These are phyloP conservation scores for Keiferia lycopersicella DNA, from an alignment of 2,888 invertebrate species.

Conservation along the genomic window DNA sequence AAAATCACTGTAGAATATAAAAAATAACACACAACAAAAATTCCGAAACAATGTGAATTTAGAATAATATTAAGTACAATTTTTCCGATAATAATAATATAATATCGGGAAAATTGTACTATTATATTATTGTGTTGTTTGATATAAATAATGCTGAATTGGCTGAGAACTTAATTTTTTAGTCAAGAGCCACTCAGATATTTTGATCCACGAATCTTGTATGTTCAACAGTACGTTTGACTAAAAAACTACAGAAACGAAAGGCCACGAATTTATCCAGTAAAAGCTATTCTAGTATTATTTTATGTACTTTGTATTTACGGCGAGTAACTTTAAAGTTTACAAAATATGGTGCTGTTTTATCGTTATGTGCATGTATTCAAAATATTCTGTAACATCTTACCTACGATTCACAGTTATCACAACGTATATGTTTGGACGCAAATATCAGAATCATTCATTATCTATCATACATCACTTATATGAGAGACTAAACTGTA, in stretches of 20 bases:
- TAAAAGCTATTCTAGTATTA: constrained; percentile 33
- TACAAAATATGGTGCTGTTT: constrained; percentile 42
- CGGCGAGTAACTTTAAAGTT: constrained; percentile 34
- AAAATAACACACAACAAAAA: constrained; percentile 68
- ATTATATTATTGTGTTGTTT: too few relatives aligned
- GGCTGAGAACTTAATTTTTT: neutral
- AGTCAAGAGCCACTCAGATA: too few relatives aligned
- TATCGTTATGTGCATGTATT: constrained; percentile 37
- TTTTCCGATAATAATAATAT: constrained; percentile 49
- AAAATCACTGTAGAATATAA: constrained; percentile 72
- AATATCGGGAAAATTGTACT: too few relatives aligned
- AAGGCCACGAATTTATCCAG: constrained; percentile 52
- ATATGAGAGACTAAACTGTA: neutral
- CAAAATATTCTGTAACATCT: constrained; percentile 34
- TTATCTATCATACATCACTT: neutral
- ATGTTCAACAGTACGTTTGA: too few relatives aligned
- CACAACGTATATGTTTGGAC: constrained; percentile 36
- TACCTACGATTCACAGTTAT: constrained; percentile 36
- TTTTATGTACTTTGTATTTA: constrained; percentile 39
- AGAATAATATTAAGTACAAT: constrained; percentile 67
- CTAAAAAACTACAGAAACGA: constrained; percentile 30
- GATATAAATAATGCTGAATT: constrained; percentile 39
- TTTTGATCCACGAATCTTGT: too few relatives aligned
- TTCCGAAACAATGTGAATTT: constrained; percentile 59
- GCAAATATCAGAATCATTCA: constrained; percentile 20